Percentiles rank a stretch among this genome's conserved stretches.
Conservation (phyloP, 2,113 vertebrate species). For the Drymodes brunneopygia region DNA sequence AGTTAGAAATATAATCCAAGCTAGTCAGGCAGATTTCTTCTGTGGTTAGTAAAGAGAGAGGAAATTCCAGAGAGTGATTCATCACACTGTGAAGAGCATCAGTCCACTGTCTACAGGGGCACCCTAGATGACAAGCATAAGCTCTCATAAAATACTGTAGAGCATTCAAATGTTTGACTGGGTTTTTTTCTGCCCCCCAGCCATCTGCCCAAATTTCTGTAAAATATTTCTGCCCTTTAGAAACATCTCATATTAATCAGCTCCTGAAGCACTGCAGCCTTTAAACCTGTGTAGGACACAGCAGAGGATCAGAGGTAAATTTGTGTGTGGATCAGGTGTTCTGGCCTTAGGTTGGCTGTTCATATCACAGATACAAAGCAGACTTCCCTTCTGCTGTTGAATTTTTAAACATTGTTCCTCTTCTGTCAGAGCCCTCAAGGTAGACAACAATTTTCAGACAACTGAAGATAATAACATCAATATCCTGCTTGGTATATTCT, state of each 20-base stretch:
- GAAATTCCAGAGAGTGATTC: not conserved
- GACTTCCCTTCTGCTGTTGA: not conserved
- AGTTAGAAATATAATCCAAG: not conserved
- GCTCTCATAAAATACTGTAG: not conserved
- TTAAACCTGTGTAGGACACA: not conserved
- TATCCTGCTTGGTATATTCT: not conserved
- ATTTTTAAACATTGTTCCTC: not conserved
- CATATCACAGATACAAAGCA: not conserved
- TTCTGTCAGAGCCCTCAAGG: not conserved
- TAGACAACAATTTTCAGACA: not conserved
- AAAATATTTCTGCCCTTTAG: not conserved
- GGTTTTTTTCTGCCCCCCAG: not conserved
- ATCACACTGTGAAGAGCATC: not conserved
- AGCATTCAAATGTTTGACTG: not conserved
- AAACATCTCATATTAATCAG: not conserved
- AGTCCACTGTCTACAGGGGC: not conserved
- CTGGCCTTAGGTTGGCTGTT: not conserved
- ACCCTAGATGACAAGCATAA: not conserved
- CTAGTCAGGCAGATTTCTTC: not conserved
- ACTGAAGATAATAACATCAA: not conserved
- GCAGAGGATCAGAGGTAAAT: not conserved
- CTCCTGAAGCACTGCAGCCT: not conserved
- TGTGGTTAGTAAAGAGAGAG: not conserved
- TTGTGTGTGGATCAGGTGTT: not conserved
- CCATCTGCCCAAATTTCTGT: not conserved